Evolutionary conservation across 2,888 invertebrate genomes (phyloP).

Genomic region (Erynnis tages): DNA sequence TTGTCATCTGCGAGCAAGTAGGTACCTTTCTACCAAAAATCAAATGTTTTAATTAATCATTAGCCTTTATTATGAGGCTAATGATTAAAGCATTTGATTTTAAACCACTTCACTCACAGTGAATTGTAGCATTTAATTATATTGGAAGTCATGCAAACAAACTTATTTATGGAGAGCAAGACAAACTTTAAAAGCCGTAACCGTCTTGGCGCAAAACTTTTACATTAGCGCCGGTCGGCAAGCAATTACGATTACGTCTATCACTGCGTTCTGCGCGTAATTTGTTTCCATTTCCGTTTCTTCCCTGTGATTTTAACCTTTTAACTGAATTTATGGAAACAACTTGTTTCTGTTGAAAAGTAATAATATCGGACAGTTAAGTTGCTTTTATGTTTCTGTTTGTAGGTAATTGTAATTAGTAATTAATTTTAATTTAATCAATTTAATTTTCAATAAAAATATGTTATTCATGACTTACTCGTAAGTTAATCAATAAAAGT

Average conservation of each 20-base stretch:
- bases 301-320: constrained; percentile 34
- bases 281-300: constrained; percentile 43
- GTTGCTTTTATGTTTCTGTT: too few relatives aligned
- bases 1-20: too few relatives aligned
- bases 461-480: too few relatives aligned
- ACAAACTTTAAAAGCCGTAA: constrained; percentile 68
- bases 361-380: not conserved
- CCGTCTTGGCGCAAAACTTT: constrained; percentile 62
- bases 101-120: too few relatives aligned
- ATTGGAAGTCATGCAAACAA: constrained; percentile 69
- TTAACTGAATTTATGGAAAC: constrained; percentile 22
- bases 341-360: not conserved
- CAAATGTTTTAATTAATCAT: too few relatives aligned
- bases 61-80: too few relatives aligned
- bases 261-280: constrained; percentile 48
- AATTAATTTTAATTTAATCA: too few relatives aligned
- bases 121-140: constrained; percentile 23
- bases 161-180: constrained; percentile 73
- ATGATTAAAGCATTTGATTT: too few relatives aligned
- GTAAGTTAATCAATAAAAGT: too few relatives aligned
- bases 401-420: too few relatives aligned
- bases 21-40: too few relatives aligned
- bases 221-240: constrained; percentile 65
- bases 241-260: constrained; percentile 68
- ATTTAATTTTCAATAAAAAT: too few relatives aligned